Evolutionary conservation across 2,113 vertebrate species (phyloP), one percentile per base, ranked within the genome.

Genomic region (Sceloporus tristichus): DNA sequence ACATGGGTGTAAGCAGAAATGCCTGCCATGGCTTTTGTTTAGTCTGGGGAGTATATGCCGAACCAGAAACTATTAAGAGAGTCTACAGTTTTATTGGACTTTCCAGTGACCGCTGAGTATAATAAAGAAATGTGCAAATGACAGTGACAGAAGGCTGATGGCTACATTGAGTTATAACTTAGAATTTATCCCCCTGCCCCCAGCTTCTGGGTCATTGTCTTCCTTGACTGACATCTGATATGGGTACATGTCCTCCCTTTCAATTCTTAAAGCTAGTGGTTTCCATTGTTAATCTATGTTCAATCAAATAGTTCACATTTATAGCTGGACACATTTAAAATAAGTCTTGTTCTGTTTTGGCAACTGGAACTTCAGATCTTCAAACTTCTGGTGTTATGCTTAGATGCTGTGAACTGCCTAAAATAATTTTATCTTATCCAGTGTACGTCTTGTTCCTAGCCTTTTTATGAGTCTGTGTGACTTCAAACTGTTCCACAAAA

Each of bases 181-280:
- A 56, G 11, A 82, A 76, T 10, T 42, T 81, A 56, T 23, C 85
- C 34, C 34, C 34, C 34, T 62, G 19, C 4, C 83, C 40, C 73
- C 82, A 7, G 59, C 71, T 9, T 10, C 23, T 75, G 38, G 19
- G 19, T 70, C 74, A 0, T 73, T 38, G 68, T 65, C 34, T 73
- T 29, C 79, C 48, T 83, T 75, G n/a, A 81, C 84, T 90, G 71
- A 77, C 54, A 85, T 91, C 83, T 74, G 75, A 56, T 89, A 74
- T 62, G 62, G 29, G 53, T 48, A 14, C 84, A 2, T 89, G 88
- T 93, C 87, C 81, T 86, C 21, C 4, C 84, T 48, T 10, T 74
- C 53, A 74, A 21, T 66, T 6, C 70, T 84, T 84, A 90, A 2
- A 25, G 23, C 87, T 65, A 38, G 62, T 4, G 3, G 3, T 48